These are phyloP conservation scores for Mesopsocus fuscifrons DNA, from an alignment of 2,888 invertebrate species.

Conservation along the genomic window DNA sequence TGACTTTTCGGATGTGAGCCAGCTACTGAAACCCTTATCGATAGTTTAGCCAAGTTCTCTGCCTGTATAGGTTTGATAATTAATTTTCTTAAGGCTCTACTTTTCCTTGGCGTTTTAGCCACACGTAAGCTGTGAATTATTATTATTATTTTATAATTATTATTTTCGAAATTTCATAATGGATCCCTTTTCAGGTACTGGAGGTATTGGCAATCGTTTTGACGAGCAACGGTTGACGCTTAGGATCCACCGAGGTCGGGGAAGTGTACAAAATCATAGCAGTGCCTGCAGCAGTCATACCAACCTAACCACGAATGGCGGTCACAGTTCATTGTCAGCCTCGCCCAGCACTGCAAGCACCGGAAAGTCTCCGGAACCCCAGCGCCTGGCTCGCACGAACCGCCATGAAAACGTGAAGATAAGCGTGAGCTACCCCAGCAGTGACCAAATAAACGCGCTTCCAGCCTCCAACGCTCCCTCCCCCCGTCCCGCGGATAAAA, in stretches of 20 bases:
- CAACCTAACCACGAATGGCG: conserved; percentile 3
- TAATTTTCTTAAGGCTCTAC: too few species aligned
- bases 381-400: conserved; percentile 5
- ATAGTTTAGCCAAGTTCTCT: too few species aligned
- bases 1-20: too few species aligned
- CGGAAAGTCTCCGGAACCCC: conserved; percentile 5
- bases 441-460: conserved; percentile 34
- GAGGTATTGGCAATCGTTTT: conserved; percentile 53
- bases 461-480: conserved; percentile 14
- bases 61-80: too few species aligned
- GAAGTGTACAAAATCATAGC: conserved; percentile 33
- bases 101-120: too few species aligned
- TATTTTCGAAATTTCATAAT: too few species aligned
- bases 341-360: conserved; percentile 1
- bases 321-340: conserved; percentile 2
- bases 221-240: conserved; percentile 81
- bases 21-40: too few species aligned
- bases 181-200: too few species aligned
- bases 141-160: too few species aligned
- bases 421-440: conserved; percentile 68
- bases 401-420: conserved; percentile 67
- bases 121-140: too few species aligned
- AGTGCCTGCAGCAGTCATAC: conserved; percentile 22
- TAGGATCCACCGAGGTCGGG: conserved; percentile 74
- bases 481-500: conserved; percentile 15